phyloP scores from a whole-genome alignment of 2,797 vertebrate genomes.

The Siniperca undulata region DNA sequence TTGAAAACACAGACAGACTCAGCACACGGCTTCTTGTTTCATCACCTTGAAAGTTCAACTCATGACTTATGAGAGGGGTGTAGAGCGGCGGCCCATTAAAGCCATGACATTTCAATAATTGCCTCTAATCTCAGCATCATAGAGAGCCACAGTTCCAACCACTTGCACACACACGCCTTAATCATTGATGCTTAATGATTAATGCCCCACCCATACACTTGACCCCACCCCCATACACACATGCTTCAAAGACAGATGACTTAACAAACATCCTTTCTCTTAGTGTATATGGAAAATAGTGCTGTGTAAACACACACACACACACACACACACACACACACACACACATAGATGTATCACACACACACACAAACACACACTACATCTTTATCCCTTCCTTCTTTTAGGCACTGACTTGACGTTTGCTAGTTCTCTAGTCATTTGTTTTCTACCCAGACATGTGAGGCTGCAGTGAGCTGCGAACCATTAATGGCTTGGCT shows the following conservation, averaged over 20 bases:
- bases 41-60: slow-evolving; percentile 65
- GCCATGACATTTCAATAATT: slow-evolving; percentile 81
- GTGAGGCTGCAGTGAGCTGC: slow-evolving; percentile 45
- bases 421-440: slow-evolving; percentile 42
- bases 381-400: slow-evolving; percentile 60
- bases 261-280: neutral
- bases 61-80: slow-evolving; percentile 50
- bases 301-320: slow-evolving; percentile 6
- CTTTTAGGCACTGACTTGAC: slow-evolving; percentile 44
- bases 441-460: slow-evolving; percentile 45
- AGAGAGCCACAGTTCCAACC: slow-evolving; percentile 56
- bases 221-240: slow-evolving; percentile 6
- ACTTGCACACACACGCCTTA: slow-evolving; percentile 34
- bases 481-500: slow-evolving; percentile 56
- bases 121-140: slow-evolving; percentile 76
- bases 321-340: neutral
- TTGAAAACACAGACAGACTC: neutral
- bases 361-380: neutral
- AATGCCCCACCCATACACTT: slow-evolving; percentile 37
- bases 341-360: neutral
- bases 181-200: slow-evolving; percentile 61
- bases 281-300: neutral
- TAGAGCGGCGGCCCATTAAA: slow-evolving; percentile 66
- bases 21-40: slow-evolving; percentile 24
- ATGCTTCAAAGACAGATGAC: slow-evolving; percentile 14